These are phyloP conservation scores for Teleopsis dalmanni DNA, from an alignment of 1,140 invertebrate species.

Conservation along the genomic window DNA sequence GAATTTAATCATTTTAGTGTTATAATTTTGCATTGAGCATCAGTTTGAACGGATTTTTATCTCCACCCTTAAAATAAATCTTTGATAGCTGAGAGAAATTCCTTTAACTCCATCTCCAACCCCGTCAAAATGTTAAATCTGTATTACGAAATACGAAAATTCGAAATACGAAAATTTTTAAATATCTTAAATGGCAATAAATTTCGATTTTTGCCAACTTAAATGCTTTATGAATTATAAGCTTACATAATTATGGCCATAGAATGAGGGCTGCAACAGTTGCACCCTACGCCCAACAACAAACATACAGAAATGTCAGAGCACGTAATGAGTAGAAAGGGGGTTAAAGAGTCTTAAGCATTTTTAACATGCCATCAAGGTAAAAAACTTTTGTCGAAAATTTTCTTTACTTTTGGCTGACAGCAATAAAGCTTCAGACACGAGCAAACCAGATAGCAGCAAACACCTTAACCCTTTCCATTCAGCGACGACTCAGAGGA, in stretches of 20 bases:
- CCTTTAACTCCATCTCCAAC: too few relatives aligned
- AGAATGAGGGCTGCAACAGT: too few relatives aligned
- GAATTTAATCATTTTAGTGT: too few relatives aligned
- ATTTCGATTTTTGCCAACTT: slow-evolving; percentile 43
- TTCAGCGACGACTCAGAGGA: slow-evolving; percentile 22
- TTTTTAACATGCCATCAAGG: slow-evolving; percentile 21
- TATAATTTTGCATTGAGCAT: too few relatives aligned
- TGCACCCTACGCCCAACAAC: neutral
- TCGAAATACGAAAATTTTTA: slow-evolving; percentile 8
- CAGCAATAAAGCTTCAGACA: too few relatives aligned
- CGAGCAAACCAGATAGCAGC: neutral
- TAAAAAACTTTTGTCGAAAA: slow-evolving; percentile 5
- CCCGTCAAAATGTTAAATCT: too few relatives aligned
- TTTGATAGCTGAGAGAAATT: too few relatives aligned
- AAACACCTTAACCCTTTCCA: neutral
- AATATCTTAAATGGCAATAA: slow-evolving; percentile 44
- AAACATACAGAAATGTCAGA: too few relatives aligned
- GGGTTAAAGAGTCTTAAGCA: slow-evolving; percentile 23
- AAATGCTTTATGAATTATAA: slow-evolving; percentile 45
- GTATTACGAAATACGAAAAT: too few relatives aligned
- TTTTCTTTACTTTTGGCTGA: neutral
- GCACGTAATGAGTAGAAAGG: slow-evolving; percentile 6
- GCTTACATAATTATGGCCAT: too few relatives aligned
- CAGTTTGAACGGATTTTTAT: too few relatives aligned
- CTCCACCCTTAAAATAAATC: too few relatives aligned